phyloP scores from a whole-genome alignment of 1,140 invertebrate genomes.

The Drosophila pseudoobscura region DNA sequence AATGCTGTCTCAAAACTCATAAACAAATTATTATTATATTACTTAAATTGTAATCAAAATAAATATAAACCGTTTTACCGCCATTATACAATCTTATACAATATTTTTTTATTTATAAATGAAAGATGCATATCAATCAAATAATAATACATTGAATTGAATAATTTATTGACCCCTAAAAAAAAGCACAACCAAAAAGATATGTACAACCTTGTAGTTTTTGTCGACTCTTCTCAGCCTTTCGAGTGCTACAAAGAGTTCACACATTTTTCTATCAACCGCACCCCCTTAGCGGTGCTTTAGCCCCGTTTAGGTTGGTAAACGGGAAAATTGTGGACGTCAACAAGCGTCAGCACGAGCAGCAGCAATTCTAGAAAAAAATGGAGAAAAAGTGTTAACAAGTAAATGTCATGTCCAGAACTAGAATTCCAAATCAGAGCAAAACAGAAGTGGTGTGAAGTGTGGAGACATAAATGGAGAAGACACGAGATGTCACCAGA shows the following conservation, averaged over 20 bases:
- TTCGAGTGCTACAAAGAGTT: background rate
- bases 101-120: too few relatives aligned
- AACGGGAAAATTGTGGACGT: slow-evolving; percentile 51
- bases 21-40: too few relatives aligned
- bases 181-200: too few relatives aligned
- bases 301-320: slow-evolving; percentile 28
- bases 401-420: slow-evolving; percentile 66
- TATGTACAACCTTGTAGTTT: too few relatives aligned
- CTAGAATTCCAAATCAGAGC: slow-evolving; percentile 21
- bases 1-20: too few relatives aligned
- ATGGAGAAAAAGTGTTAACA: slow-evolving; percentile 73
- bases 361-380: slow-evolving; percentile 25
- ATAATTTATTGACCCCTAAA: too few relatives aligned
- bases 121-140: too few relatives aligned
- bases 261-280: slow-evolving; percentile 3
- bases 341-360: slow-evolving; percentile 35
- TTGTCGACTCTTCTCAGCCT: too few relatives aligned
- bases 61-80: too few relatives aligned
- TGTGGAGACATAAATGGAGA: slow-evolving; percentile 4
- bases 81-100: too few relatives aligned
- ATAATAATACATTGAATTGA: too few relatives aligned
- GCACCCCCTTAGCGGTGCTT: background rate
- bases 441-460: slow-evolving; percentile 3
- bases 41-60: too few relatives aligned
- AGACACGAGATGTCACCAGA: slow-evolving; percentile 59